Base-by-base conservation (phyloP, 1,140 invertebrate genomes). In the Papilio aristodemus region DNA sequence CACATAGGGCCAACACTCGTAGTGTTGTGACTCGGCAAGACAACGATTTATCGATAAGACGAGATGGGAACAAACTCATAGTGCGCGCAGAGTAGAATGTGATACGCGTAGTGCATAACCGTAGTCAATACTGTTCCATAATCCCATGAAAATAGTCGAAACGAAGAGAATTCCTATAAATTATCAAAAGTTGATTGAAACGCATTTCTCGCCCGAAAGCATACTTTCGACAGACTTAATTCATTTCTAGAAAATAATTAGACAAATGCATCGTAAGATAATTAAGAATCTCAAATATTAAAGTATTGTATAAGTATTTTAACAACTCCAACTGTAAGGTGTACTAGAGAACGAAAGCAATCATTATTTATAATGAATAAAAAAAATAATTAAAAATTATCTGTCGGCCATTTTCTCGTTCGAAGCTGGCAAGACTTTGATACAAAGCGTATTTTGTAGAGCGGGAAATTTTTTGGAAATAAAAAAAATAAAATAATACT, bases 391-490 rank as follows among this genome's bases (percentile, higher is more conserved):
- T 66, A 36, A 66, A 50, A 66, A 36, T 46, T 50, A 77, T 83
- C 77, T 75, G 86, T 90, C 88, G 82, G 88, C 85, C 80, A 81
- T 86, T 82, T 86, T 83, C 84, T 84, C 71, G 81, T 84, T 84
- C 78, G 77, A 84, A 81, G 89, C 86, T 89, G 87, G 86, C 88
- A 78, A 75, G 83, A 85, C 78, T 91, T 91, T 90, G 87, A 91
- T 91, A 91, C 86, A 87, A 87, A 85, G 85, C 84, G 85, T 91
- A 89, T 91, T 91, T 90, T 91, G 84, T 88, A 87, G 87, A 87
- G 85, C 76, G 81, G 76, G 70, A 86, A 79, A 79, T 71, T 74
- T 76, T 75, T 73, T 69, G 39, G 39, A 69, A 73, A 72, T 77
- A 80, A 82, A 78, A 81, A 77, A 84, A 81, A 77, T 78, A 85